phyloP scores from a whole-genome alignment of 2,113 vertebrate genomes.

The Anguilla japonica region DNA sequence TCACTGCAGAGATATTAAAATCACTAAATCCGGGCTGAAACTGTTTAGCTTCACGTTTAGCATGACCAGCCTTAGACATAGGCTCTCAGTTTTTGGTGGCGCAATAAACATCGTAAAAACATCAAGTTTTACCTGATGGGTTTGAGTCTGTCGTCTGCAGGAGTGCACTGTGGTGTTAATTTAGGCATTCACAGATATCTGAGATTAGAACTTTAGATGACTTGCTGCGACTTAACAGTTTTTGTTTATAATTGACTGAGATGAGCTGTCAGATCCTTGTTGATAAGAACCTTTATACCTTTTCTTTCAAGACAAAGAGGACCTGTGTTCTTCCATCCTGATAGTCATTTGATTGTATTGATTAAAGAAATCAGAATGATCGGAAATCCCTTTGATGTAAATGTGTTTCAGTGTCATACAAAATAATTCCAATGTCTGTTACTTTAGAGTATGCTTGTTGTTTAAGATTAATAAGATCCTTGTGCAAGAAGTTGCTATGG shows the following conservation, averaged over 20 bases:
- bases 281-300: constrained; percentile 51
- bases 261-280: constrained; percentile 43
- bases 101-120: background rate
- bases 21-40: too few species aligned
- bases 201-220: constrained; percentile 29
- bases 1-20: too few species aligned
- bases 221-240: background rate
- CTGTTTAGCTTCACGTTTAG: too few species aligned
- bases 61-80: too few species aligned
- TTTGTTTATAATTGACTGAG: constrained; percentile 43
- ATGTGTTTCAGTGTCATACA: constrained; percentile 34
- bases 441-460: constrained; percentile 54
- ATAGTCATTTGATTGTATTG: background rate
- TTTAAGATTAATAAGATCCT: constrained; percentile 38
- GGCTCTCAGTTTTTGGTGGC: background rate
- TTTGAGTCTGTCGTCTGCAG: background rate
- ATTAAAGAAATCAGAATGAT: background rate
- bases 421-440: constrained; percentile 41
- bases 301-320: constrained; percentile 49
- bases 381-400: constrained; percentile 15
- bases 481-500: constrained; percentile 38
- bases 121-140: background rate
- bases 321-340: constrained; percentile 24
- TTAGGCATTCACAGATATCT: constrained; percentile 5
- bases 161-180: background rate